phyloP scores from a whole-genome alignment of 2,797 vertebrate species.

The Otus scops region DNA sequence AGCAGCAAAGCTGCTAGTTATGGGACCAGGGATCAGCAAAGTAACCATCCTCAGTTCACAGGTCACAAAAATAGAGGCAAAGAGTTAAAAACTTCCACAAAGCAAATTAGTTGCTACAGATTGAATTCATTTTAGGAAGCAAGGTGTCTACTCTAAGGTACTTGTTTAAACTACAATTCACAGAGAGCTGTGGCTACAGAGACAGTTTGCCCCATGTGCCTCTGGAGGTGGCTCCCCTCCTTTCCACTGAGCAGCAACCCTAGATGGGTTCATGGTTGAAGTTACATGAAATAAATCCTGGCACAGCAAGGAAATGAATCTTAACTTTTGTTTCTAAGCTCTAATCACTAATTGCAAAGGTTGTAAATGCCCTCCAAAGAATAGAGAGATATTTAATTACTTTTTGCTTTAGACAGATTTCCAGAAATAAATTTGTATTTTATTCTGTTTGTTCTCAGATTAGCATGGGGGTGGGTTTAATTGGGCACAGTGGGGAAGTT shows the following conservation, averaged over 20 bases:
- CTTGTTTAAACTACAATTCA: not conserved
- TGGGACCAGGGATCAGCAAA: not conserved
- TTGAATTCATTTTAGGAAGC: not conserved
- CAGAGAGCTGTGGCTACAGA: not conserved
- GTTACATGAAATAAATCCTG: not conserved
- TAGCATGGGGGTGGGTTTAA: constrained; percentile 49
- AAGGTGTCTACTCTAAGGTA: not conserved
- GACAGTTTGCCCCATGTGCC: accelerated
- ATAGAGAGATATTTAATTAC: constrained; percentile 37
- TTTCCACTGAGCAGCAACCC: not conserved
- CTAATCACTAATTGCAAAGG: constrained; percentile 12
- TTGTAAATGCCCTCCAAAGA: constrained; percentile 44
- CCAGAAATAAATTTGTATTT: constrained; percentile 49
- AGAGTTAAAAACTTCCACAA: not conserved
- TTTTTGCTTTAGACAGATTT: constrained; percentile 44
- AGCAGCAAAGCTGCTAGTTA: not conserved
- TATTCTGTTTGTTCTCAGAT: constrained; percentile 61
- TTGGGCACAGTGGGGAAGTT: constrained; percentile 58
- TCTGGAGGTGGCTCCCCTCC: not conserved
- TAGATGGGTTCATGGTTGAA: not conserved
- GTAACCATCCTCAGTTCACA: not conserved
- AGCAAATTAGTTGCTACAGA: not conserved
- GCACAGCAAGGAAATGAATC: not conserved
- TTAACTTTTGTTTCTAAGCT: not conserved
- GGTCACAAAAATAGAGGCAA: not conserved